A percentile compares a stretch with the other conserved stretches of the same genome.
Evolutionary conservation across 2,113 vertebrate genomes (phyloP).

Genomic region (Equus quagga): DNA sequence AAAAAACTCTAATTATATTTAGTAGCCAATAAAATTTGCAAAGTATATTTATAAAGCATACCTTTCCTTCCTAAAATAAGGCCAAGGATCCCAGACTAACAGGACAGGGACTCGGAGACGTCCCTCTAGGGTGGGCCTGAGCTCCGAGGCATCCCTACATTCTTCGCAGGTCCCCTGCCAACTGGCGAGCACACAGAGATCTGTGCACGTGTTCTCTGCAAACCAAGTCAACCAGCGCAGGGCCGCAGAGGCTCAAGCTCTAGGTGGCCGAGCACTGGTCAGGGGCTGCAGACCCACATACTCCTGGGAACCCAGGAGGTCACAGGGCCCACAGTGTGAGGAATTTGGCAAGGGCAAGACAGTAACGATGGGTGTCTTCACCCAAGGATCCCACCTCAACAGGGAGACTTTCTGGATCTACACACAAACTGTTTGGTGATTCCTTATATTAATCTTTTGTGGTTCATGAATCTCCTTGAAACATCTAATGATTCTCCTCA

Average conservation of each 20-base stretch:
- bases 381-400: background rate
- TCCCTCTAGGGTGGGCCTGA: background rate
- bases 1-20: background rate
- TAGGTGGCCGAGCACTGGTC: no score
- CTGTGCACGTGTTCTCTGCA: background rate
- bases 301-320: background rate
- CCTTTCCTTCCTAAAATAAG: background rate
- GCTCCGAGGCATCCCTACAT: background rate
- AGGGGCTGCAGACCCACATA: accelerated
- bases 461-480: background rate
- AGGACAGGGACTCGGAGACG: background rate
- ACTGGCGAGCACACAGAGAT: accelerated
- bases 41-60: no score
- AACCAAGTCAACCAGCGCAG: no score
- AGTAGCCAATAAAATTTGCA: background rate
- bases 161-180: background rate
- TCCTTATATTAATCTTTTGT: background rate
- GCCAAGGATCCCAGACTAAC: background rate
- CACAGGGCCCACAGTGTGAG: accelerated
- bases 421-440: background rate
- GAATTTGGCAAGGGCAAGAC: background rate
- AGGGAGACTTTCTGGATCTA: background rate
- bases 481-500: background rate
- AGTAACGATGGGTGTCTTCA: background rate
- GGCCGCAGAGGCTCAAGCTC: accelerated